Evolutionary conservation across 2,797 vertebrate genomes (phyloP).

Genomic region (Cuculus canorus): DNA sequence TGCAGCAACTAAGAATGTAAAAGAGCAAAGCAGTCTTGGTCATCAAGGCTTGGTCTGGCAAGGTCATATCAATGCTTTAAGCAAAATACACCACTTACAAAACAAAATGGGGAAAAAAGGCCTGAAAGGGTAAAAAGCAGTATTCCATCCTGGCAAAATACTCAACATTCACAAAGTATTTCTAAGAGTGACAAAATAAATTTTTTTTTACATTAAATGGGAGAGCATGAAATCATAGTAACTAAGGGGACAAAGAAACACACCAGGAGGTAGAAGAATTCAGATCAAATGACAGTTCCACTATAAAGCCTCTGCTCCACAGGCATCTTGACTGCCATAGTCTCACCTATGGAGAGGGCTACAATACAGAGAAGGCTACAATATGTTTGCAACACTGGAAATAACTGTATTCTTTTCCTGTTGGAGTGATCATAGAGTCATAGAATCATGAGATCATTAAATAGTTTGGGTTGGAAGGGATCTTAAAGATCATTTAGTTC

Average conservation of each 20-base stretch:
- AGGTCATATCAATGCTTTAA: not conserved
- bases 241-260: not conserved
- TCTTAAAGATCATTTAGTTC: too few species aligned
- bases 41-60: not conserved
- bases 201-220: not conserved
- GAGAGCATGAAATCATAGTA: not conserved
- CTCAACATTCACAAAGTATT: not conserved
- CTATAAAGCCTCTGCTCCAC: not conserved
- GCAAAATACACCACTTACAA: not conserved
- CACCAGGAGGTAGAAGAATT: not conserved
- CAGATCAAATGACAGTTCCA: not conserved
- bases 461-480: too few species aligned
- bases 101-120: not conserved
- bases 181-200: not conserved
- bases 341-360: not conserved
- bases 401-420: not conserved
- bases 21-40: not conserved
- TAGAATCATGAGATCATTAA: too few species aligned
- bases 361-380: not conserved
- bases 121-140: not conserved
- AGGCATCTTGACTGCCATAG: not conserved
- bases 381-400: not conserved
- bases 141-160: not conserved
- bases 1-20: not conserved
- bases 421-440: not conserved